Evolutionary conservation across 2,113 vertebrate species (phyloP).

Genomic region (Ursus arctos): DNA sequence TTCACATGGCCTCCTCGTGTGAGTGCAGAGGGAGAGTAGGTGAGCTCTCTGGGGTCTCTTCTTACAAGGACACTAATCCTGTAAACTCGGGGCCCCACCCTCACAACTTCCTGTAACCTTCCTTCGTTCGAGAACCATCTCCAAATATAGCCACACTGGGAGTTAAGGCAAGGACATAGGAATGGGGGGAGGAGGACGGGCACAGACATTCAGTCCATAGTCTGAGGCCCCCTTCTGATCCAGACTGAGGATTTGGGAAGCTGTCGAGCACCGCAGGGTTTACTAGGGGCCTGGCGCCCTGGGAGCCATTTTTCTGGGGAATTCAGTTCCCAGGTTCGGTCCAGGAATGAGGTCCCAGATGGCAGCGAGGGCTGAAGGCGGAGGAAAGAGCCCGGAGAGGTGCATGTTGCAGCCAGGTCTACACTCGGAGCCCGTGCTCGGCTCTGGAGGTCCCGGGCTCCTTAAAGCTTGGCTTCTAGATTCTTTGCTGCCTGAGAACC

Average conservation of each 20-base stretch:
- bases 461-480: neutral
- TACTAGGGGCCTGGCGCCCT: accelerated
- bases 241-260: neutral
- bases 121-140: neutral
- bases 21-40: neutral
- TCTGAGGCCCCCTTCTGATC: neutral
- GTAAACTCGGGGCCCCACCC: neutral
- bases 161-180: no score
- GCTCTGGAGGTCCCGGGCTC: neutral
- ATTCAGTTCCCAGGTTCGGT: neutral
- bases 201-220: accelerated
- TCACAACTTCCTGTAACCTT: neutral
- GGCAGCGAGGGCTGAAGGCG: neutral
- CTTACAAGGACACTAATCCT: neutral
- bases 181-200: neutral
- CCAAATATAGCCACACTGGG: neutral
- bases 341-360: neutral
- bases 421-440: neutral
- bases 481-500: neutral
- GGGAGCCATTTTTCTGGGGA: accelerated
- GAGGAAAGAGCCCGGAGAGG: neutral
- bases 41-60: neutral
- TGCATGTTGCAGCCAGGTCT: accelerated
- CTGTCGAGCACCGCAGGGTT: neutral
- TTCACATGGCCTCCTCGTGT: neutral